Base-by-base conservation (phyloP, 2,888 invertebrate genomes). In the Dryadula phaetusa region DNA sequence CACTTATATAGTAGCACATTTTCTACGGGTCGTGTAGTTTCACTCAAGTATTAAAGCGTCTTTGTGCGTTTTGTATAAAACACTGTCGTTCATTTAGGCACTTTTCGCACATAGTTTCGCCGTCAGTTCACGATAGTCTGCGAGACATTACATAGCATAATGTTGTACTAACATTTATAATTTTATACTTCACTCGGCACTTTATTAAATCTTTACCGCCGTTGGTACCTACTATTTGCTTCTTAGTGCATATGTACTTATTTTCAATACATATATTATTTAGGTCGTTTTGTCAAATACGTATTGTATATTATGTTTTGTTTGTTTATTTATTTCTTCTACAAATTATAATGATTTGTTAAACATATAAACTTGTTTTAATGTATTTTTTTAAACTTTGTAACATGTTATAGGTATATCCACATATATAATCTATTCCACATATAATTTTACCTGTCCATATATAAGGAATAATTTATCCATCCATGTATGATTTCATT, bases 21-120 rank as follows among this genome's bases (percentile, higher is more conserved):
- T 12, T 25, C 1, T 40, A 25, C 40, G 4, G 1, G 28, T 58
- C 34, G 25, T 10, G 25, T n/a, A 40, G 37, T 37, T 58, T 62
- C 56, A 28, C 47, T 65, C 58, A 40, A 37, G 42, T 42, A 60
- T 58, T 49, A 52, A 58, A 44, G 56, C 56, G 53, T 64, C 49
- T 64, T 61, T 65, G 60, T 53, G 75, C 73, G 74, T 75, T 78
- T 78, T 72, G 74, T 73, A 78, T 77, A 75, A 74, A 74, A 74
- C 70, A 74, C 75, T 68, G 68, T 66, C 62, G 64, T 65, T 61
- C 60, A 66, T 72, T 64, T 70, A 73, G 66, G 73, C 42, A 52
- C 71, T 75, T 76, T 81, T 79, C 79, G 72, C 74, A 77, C 76
- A 77, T 81, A 77, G 76, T 77, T 77, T 66, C 66, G 42, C 69